Conservation (phyloP, 2,888 invertebrate genomes). For the Crioceris asparagi region DNA sequence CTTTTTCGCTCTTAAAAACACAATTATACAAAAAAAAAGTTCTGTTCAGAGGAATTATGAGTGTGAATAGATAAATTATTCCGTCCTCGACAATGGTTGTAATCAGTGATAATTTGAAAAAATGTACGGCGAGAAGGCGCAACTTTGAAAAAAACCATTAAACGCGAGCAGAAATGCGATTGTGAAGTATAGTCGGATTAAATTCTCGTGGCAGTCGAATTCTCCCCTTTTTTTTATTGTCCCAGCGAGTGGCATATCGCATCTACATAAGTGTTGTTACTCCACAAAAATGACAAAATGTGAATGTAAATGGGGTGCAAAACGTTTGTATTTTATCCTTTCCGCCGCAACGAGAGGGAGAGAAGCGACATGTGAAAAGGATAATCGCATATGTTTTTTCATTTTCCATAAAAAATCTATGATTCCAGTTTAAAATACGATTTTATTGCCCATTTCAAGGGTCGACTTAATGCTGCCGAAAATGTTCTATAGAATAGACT, state of each 20-base stretch:
- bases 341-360: conserved; percentile 16
- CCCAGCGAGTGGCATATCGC: conserved; percentile 28
- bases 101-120: conserved; percentile 6
- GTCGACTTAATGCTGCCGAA: no score
- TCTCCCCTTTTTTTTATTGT: conserved; percentile 33
- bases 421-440: conserved; percentile 10
- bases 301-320: conserved; percentile 33
- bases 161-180: conserved; percentile 19
- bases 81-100: background rate
- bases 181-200: conserved; percentile 26
- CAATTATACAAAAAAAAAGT: background rate
- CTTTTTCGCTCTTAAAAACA: no score
- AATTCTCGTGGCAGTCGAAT: conserved; percentile 24
- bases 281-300: conserved; percentile 34
- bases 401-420: conserved; percentile 7
- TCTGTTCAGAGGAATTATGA: background rate
- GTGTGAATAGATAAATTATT: background rate
- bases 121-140: conserved; percentile 11
- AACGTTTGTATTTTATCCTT: conserved; percentile 21
- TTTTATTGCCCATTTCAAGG: conserved; percentile 5
- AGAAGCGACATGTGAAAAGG: conserved; percentile 1
- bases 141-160: conserved; percentile 16
- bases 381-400: conserved; percentile 17
- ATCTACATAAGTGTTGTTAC: conserved; percentile 29
- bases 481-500: no score